These are phyloP conservation scores for Apostichopus leukothele DNA, from an alignment of 53 echinoderm and acorn worm genomes.

Conservation along the genomic window DNA sequence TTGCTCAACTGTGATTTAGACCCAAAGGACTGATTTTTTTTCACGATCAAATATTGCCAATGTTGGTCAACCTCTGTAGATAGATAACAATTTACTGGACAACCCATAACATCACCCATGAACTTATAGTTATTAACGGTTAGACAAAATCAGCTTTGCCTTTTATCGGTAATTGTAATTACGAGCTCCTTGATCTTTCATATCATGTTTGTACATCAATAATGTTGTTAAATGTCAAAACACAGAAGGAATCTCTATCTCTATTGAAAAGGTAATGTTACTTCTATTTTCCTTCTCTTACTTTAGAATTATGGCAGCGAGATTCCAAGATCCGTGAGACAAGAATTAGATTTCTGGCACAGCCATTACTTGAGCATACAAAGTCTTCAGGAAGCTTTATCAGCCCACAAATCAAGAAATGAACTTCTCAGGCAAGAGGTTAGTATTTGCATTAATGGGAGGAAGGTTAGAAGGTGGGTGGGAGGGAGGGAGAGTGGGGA, in stretches of 20 bases:
- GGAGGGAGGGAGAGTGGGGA: no score
- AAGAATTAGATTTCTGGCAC: conserved; percentile 87
- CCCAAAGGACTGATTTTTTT: no score
- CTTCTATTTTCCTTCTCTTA: not conserved
- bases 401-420: conserved; percentile 70
- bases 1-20: no score
- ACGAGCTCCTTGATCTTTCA: not conserved
- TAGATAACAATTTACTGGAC: no score
- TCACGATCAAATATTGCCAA: no score
- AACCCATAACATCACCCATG: no score
- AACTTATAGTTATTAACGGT: no score
- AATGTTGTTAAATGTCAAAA: not conserved
- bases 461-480: no score
- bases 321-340: conserved; percentile 69
- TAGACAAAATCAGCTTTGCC: not conserved
- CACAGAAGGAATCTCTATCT: no score
- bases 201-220: not conserved
- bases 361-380: conserved; percentile 89
- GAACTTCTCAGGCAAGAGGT: conserved; percentile 86
- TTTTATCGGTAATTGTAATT: not conserved
- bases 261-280: not conserved
- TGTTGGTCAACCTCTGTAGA: no score
- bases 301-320: conserved; percentile 68
- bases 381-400: conserved; percentile 72
- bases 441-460: no score